These are phyloP conservation scores for Holcopasites calliopsidis DNA, from an alignment of 1,140 invertebrate genomes.

Conservation along the genomic window DNA sequence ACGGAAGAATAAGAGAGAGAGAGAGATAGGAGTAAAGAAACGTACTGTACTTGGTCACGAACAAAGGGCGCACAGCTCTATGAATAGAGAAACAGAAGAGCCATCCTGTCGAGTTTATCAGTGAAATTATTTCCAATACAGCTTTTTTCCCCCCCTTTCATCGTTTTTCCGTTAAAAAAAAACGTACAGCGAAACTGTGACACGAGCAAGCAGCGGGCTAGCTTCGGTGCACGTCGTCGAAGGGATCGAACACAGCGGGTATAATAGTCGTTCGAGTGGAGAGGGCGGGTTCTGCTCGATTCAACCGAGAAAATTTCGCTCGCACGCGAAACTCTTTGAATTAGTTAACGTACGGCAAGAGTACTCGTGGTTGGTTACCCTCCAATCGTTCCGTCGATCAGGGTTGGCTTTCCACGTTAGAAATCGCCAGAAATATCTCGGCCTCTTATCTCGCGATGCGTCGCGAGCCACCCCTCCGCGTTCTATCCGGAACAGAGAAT, in stretches of 20 bases:
- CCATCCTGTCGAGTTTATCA: background rate
- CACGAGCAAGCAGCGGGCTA: background rate
- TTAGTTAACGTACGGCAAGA: background rate
- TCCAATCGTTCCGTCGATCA: background rate
- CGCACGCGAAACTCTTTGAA: constrained; percentile 6
- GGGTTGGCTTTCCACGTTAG: background rate
- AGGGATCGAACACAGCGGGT: background rate
- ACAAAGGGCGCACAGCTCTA: background rate
- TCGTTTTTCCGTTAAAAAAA: background rate
- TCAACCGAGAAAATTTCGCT: background rate
- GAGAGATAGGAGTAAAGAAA: background rate
- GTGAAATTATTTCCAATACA: constrained; percentile 1
- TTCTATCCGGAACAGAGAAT: no score
- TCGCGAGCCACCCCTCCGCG: no score
- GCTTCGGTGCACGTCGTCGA: background rate
- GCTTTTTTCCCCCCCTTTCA: background rate
- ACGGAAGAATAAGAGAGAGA: background rate
- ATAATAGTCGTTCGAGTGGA: constrained; percentile 1
- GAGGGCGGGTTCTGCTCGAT: background rate
- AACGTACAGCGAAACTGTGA: background rate
- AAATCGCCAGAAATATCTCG: constrained; percentile 16
- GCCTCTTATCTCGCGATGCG: no score
- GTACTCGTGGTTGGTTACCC: background rate
- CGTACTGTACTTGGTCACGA: background rate
- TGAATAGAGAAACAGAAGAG: constrained; percentile 14